Evolutionary conservation across 2,888 invertebrate genomes (phyloP), one percentile per base, ranked within the genome.

Genomic region (Leptinotarsa juncta): DNA sequence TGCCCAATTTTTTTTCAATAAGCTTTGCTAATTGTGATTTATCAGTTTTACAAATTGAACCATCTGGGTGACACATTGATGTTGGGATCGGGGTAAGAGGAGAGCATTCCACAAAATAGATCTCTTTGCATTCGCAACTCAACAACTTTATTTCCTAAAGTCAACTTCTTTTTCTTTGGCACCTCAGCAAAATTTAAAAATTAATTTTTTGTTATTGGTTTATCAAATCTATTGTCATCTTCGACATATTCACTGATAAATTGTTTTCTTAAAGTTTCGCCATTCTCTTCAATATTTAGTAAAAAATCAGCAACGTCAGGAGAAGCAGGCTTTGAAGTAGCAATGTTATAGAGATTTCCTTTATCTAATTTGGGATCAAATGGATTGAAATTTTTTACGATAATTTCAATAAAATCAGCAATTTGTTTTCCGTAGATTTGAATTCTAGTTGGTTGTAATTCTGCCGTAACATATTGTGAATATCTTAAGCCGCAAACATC

Each of bases 241-340:
- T 68, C 49, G 65, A 57, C 76, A 66, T 79, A 78, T 75, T 80
- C 77, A 68, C 15, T 74, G 32, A 80, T 77, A 57, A 80, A 80
- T 48, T 75, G 71, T 1, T 76, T 71, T 51, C 70, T 55, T 53
- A 74, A 73, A 23, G 66, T 26, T 2, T 79, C 70, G 72, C 77
- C 78, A 76, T 75, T 76, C 67, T 80, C 74, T 32, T 32, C 26
- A 32, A 32, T 78, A 75, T 79, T 83, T 84, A 4, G 84, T n/a
- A 50, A 55, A 53, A 80, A 85, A 79, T 83, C 74, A 67, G 79
- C n/a, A 74, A 71, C 26, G 4, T 71, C 65, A 48, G 32, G n/a
- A 51, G 66, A 53, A 49, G 48, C 77, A 48, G 77, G 53, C 68
- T 75, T 75, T 70, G 74, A 76, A 53, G 79, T 81, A 18, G 79